phyloP scores from a whole-genome alignment of 2,797 vertebrate genomes.

The Lepus oiostolus region DNA sequence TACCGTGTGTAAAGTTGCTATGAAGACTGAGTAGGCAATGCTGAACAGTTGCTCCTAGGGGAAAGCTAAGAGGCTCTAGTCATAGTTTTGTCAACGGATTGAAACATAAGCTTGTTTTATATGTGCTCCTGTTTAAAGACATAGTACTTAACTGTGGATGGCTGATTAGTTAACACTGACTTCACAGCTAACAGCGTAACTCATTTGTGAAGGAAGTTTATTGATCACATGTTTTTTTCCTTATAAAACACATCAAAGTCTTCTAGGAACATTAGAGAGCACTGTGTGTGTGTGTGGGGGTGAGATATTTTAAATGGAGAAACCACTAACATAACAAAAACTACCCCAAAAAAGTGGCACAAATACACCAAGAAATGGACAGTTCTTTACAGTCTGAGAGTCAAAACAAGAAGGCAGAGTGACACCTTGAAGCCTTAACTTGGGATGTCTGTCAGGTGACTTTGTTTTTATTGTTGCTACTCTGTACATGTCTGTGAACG shows the following conservation, averaged over 20 bases:
- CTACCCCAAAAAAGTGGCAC: neutral
- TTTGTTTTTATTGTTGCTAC: neutral
- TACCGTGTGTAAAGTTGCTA: neutral
- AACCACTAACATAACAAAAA: neutral
- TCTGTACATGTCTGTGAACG: neutral
- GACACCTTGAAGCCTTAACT: neutral
- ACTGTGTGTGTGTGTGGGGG: too few relatives aligned
- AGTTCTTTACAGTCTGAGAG: neutral
- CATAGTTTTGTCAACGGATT: neutral
- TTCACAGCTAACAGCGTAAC: neutral
- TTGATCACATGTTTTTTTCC: neutral
- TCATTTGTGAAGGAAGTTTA: neutral
- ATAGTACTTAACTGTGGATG: neutral
- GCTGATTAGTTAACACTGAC: neutral
- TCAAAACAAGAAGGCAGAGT: neutral
- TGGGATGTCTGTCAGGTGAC: neutral
- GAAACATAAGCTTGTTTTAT: slow-evolving; percentile 6
- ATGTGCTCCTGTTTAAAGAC: neutral
- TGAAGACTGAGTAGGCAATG: neutral
- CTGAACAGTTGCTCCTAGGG: neutral
- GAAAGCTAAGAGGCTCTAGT: neutral
- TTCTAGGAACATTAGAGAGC: neutral
- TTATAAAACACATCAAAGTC: neutral
- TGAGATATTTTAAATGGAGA: neutral
- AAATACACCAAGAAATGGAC: neutral